Conservation (phyloP, 2,888 invertebrate species). For the Phrixothrix hirtus region DNA sequence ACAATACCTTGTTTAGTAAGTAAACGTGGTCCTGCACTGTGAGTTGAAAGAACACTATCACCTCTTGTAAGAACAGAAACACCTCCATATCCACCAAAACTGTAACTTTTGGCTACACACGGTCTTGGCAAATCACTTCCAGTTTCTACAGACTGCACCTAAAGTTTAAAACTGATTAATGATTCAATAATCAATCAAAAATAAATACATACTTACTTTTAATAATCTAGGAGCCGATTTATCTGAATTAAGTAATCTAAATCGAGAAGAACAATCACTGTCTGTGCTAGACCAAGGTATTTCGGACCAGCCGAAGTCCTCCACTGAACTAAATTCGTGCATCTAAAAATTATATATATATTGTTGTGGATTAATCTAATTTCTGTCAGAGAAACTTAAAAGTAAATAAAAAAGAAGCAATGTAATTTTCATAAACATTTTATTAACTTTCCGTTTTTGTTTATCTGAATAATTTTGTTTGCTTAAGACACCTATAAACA, state of each 20-base stretch:
- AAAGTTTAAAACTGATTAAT: slow-evolving; percentile 10
- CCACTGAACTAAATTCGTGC: slow-evolving; percentile 56
- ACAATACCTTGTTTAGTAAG: slow-evolving; percentile 75
- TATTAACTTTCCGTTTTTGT: no score
- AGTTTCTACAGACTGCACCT: slow-evolving; percentile 64
- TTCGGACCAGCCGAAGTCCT: slow-evolving; percentile 57
- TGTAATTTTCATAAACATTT: no score
- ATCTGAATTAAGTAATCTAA: slow-evolving; percentile 55
- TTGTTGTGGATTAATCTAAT: no score
- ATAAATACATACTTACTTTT: slow-evolving; percentile 53
- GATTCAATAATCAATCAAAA: slow-evolving; percentile 6
- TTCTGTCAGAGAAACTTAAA: no score
- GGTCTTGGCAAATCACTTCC: slow-evolving; percentile 54
- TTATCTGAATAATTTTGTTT: no score
- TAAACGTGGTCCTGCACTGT: slow-evolving; percentile 66
- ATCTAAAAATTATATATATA: slow-evolving; percentile 39
- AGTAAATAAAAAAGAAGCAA: no score
- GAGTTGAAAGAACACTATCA: slow-evolving; percentile 67
- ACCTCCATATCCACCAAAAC: slow-evolving; percentile 81
- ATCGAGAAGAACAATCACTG: slow-evolving; percentile 55
- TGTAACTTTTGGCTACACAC: slow-evolving; percentile 80
- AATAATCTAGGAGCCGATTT: slow-evolving; percentile 57
- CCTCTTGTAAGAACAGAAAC: slow-evolving; percentile 60
- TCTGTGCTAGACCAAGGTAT: slow-evolving; percentile 63
- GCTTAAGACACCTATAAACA: no score